Evolutionary conservation across 2,888 invertebrate species (phyloP), one percentile per base, ranked within the genome.

Genomic region (Eupithecia abbreviata): DNA sequence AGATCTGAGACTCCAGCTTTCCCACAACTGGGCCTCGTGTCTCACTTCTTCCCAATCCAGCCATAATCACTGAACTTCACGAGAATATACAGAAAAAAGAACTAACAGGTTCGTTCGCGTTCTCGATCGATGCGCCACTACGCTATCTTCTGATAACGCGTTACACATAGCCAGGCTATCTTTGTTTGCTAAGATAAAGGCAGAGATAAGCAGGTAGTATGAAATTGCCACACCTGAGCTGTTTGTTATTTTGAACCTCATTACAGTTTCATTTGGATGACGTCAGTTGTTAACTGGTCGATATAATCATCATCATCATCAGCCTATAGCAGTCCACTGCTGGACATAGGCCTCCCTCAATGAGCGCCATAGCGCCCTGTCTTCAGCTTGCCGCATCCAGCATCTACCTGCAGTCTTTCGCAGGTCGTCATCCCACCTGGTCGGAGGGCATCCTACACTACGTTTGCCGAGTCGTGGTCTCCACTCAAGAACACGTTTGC

Each of bases 1-100:
- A 97, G 85, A 98, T 98, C 88, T 97, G 97, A 82, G 96, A 97
- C 88, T 97, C 97, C 86, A 97, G 92, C 87, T 96, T 96, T 71
- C 95, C 95, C 47, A 95, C 93, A 4, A 93, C 95, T 76, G 93
- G 91, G 75, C 96, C 96, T 79, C 93, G 90, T 69, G 96, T 96
- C 78, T 90, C 89, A 9, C 93, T 94, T 84, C 91, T 94, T 49
- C 96, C 96, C 83, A 92, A 93, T 79, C 95, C 96, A 66, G 95
- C 96, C 96, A 96, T 96, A 87, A 87, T 89, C 90, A 91, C 91
- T 90, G 84, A 80, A 88, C 85, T 69, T 62, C 85, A 84, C 84
- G 81, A 82, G 80, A 43, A 42, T 42, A 42, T 45, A 18, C 2
- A 43, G 6, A 9, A 43, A 82, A 73, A 81, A 84, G 30, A 77